Evolutionary conservation across 2,797 vertebrate genomes (phyloP).

Genomic region (Hoplostethus atlanticus): DNA sequence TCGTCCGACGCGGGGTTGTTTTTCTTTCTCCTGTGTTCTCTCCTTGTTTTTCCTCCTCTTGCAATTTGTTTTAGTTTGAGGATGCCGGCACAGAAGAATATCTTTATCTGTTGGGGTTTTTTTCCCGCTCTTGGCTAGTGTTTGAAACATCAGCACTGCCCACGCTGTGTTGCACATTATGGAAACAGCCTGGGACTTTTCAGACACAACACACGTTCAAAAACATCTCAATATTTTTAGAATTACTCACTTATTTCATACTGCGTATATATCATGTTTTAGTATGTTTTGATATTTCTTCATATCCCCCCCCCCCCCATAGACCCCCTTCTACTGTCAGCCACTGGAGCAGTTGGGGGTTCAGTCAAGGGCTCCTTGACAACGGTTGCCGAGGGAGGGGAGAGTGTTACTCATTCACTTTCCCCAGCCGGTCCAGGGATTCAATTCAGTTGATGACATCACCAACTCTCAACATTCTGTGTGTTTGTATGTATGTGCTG

Average conservation of each 20-base stretch:
- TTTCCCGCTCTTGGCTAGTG: slow-evolving; percentile 26
- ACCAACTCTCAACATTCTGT: no score
- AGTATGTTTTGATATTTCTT: no score
- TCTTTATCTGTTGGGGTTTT: not conserved
- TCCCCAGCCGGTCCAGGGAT: no score
- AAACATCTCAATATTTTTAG: slow-evolving; percentile 26
- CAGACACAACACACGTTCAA: slow-evolving; percentile 23
- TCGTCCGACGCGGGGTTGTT: slow-evolving; percentile 3
- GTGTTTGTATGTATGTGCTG: no score
- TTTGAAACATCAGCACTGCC: slow-evolving; percentile 40
- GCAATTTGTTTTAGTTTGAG: slow-evolving; percentile 46
- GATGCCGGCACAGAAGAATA: slow-evolving; percentile 56
- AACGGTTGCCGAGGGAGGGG: no score
- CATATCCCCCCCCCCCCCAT: no score
- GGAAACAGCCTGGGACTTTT: slow-evolving; percentile 18
- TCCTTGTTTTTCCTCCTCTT: slow-evolving; percentile 39
- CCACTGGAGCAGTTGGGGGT: no score
- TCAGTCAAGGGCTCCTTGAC: no score
- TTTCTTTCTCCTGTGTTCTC: slow-evolving; percentile 1
- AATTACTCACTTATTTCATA: not conserved
- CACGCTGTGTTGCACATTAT: slow-evolving; percentile 29
- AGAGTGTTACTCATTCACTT: no score
- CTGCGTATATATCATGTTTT: not conserved
- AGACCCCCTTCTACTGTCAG: no score
- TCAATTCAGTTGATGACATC: no score